Evolutionary conservation across 2,113 vertebrate genomes (phyloP), one percentile per base, ranked within the genome.

Genomic region (Mesembrinibis cayennensis): DNA sequence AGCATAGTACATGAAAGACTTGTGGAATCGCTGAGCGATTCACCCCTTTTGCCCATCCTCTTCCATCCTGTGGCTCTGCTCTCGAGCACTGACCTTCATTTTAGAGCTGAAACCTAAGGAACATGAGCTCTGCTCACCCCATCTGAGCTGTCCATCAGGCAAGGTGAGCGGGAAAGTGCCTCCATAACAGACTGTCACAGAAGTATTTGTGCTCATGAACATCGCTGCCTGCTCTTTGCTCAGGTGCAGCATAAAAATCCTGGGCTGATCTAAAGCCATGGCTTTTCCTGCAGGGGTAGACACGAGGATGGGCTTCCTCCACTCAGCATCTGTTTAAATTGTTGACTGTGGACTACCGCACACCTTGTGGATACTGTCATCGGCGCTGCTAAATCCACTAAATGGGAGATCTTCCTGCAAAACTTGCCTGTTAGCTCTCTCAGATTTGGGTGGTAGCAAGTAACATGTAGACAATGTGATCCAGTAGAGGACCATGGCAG

Each of bases 1-100:
- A 87, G 25, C 9, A 40, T 3, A 84, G 47, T 14, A 38, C 20
- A 16, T 3, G 8, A 72, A 26, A 55, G 15, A 52, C 27, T 71
- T 0, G 0, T 47, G 16, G 30, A 23, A 71, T 5, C 4, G 7
- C 40, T 53, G 30, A 44, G 7, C 8, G 8, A 82, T 80, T 82
- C 16, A 82, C 17, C n/a, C 5, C 11, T 63, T 93, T 83, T 29
- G 73, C 17, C 22, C 17, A n/a, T 34, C 15, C 10, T 82, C 16
- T 66, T 22, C 52, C 52, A 67, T n/a, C 27, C 44, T 58, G 53
- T 49, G 56, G 30, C 40, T 93, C 44, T 71, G 52, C 15, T 76
- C 32, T 71, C 0, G 0, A 69, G 58, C 38, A 34, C 38, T 11
- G 55, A 82, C 34, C 17, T 91, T 81, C 72, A 61, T 63, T 65